Evolutionary conservation across 2,888 invertebrate genomes (phyloP).

Genomic region (Leptopilina myrica): DNA sequence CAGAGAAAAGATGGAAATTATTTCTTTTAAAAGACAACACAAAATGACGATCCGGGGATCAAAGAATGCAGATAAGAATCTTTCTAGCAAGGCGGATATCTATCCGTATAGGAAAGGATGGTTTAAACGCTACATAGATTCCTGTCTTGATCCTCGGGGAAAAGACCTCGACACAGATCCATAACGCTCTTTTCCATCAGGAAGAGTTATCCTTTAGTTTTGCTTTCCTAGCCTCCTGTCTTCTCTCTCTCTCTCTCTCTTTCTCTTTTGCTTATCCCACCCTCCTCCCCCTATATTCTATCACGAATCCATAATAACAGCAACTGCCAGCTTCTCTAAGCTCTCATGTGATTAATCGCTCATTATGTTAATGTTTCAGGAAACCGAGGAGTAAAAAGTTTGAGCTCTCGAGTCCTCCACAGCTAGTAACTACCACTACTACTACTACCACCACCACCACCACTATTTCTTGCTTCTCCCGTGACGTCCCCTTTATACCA

Average conservation of each 20-base stretch:
- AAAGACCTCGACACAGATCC: slow-evolving; percentile 43
- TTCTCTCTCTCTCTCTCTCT: no score
- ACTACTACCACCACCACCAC: no score
- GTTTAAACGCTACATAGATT: slow-evolving; percentile 46
- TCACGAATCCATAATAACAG: slow-evolving; percentile 40
- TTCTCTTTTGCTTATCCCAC: no score
- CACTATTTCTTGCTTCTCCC: slow-evolving; percentile 26
- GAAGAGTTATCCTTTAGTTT: slow-evolving; percentile 44
- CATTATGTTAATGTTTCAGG: slow-evolving; percentile 63
- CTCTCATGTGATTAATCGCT: slow-evolving; percentile 62
- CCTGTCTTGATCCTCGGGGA: slow-evolving; percentile 45
- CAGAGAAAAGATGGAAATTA: slow-evolving; percentile 39
- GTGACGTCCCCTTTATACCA: slow-evolving; percentile 40
- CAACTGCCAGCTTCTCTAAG: slow-evolving; percentile 39
- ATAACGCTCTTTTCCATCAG: slow-evolving; percentile 47
- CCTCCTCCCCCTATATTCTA: slow-evolving; percentile 14
- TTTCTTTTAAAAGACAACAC: not conserved
- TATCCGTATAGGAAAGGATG: slow-evolving; percentile 14
- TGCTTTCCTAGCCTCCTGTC: slow-evolving; percentile 38
- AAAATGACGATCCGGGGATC: slow-evolving; percentile 26
- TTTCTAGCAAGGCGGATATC: slow-evolving; percentile 40
- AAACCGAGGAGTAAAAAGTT: slow-evolving; percentile 51
- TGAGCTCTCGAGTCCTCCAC: slow-evolving; percentile 44
- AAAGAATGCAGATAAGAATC: slow-evolving; percentile 45
- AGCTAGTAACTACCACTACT: not conserved